These are phyloP conservation scores for Crambe crambe DNA, from an alignment of 37 sponge, comb jelly and placozoan species.

Conservation along the genomic window DNA sequence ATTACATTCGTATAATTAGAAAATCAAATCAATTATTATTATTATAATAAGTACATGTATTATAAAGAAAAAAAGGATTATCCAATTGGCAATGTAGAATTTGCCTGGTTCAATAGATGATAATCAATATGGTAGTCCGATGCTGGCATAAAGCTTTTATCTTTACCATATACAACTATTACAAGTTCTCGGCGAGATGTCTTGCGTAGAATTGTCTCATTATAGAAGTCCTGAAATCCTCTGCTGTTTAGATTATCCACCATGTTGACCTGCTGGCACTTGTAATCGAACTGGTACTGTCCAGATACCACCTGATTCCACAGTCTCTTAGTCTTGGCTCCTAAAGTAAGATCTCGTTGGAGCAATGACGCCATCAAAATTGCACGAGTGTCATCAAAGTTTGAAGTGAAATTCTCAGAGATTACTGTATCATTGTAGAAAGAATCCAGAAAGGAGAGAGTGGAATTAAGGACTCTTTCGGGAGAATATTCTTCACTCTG, in stretches of 20 bases:
- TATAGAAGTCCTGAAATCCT: constrained; percentile 49
- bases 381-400: not conserved
- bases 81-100: not conserved
- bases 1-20: not conserved
- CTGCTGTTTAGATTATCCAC: constrained; percentile 4
- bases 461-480: constrained; percentile 24
- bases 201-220: constrained; percentile 13
- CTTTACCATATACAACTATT: constrained; percentile 50
- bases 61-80: not conserved
- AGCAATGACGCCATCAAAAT: constrained; percentile 19
- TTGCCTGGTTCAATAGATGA: not conserved
- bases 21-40: no score
- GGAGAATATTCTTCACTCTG: constrained; percentile 68
- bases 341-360: constrained; percentile 37
- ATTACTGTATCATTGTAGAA: constrained; percentile 1
- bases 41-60: not conserved
- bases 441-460: constrained; percentile 45
- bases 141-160: not conserved
- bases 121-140: not conserved
- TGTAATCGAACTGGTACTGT: constrained; percentile 56
- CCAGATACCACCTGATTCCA: constrained; percentile 53
- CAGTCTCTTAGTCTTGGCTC: constrained; percentile 30
- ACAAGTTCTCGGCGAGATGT: constrained; percentile 22
- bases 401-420: not conserved
- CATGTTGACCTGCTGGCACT: constrained; percentile 9